phyloP scores from a whole-genome alignment of 2,797 vertebrate genomes.

The Microhierax caerulescens region DNA sequence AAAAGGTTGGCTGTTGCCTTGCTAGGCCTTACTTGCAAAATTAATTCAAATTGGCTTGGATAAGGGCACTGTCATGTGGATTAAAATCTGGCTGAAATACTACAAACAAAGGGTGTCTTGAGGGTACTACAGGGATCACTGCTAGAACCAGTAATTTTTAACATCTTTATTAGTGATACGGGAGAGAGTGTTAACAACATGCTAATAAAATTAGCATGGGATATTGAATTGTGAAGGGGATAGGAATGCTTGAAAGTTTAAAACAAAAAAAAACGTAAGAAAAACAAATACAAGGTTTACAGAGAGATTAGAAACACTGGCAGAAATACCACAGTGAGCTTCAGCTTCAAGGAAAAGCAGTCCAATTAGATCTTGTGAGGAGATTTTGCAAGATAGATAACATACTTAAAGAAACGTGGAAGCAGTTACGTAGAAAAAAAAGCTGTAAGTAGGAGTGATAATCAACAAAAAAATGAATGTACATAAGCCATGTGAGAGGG shows the following conservation, averaged over 20 bases:
- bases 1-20: background rate
- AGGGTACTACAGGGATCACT: slow-evolving; percentile 38
- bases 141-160: slow-evolving; percentile 53
- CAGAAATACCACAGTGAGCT: background rate
- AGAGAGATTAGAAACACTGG: background rate
- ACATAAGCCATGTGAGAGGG: background rate
- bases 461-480: background rate
- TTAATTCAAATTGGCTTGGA: slow-evolving; percentile 58
- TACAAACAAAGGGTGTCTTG: slow-evolving; percentile 59
- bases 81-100: slow-evolving; percentile 55
- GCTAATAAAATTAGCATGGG: slow-evolving; percentile 25
- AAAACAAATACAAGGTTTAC: background rate
- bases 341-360: background rate
- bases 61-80: slow-evolving; percentile 38
- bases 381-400: background rate
- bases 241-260: background rate
- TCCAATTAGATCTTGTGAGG: background rate
- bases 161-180: slow-evolving; percentile 54
- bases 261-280: background rate
- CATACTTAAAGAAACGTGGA: background rate
- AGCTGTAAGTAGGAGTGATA: background rate
- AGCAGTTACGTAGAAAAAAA: background rate
- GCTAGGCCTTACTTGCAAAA: slow-evolving; percentile 13
- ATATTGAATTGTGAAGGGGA: background rate
- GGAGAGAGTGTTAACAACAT: slow-evolving; percentile 19